Percentiles rank a stretch among this genome's conserved stretches.
phyloP scores from a whole-genome alignment of 1,140 invertebrate genomes.

The Ceratoteleas bidentatus region DNA sequence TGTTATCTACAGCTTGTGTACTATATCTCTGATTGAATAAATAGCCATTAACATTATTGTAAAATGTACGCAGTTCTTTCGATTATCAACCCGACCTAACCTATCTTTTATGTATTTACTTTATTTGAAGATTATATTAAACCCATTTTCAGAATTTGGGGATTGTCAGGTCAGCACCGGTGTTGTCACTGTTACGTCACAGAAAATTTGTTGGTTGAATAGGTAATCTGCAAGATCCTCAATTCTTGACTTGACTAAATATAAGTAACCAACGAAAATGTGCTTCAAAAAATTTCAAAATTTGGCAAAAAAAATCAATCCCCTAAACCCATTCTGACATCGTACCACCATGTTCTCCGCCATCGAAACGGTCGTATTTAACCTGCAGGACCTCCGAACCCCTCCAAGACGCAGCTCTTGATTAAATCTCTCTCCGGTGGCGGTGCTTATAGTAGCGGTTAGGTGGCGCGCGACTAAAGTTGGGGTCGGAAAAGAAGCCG shows the following conservation, averaged over 20 bases:
- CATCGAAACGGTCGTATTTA: conserved; percentile 46
- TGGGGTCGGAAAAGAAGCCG: conserved; percentile 59
- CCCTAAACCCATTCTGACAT: background rate
- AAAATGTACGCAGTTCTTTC: conserved; percentile 14
- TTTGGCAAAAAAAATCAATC: background rate
- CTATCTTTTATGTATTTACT: too few relatives aligned
- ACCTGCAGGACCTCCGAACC: conserved; percentile 33
- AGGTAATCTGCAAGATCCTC: too few relatives aligned
- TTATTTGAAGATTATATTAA: too few relatives aligned
- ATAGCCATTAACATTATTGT: conserved; percentile 78
- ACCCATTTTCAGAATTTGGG: too few relatives aligned
- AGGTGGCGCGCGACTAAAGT: conserved; percentile 15
- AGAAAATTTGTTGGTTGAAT: too few relatives aligned
- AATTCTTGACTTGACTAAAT: too few relatives aligned
- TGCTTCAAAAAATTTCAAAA: too few relatives aligned
- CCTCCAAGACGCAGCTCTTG: conserved; percentile 41
- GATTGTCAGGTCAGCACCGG: too few relatives aligned
- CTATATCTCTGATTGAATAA: conserved; percentile 81
- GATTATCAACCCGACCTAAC: background rate
- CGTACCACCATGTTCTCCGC: background rate
- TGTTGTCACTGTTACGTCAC: too few relatives aligned
- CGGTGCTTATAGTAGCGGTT: conserved; percentile 59
- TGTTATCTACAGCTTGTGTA: conserved; percentile 81
- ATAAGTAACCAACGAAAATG: too few relatives aligned
- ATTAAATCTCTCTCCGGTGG: conserved; percentile 64